Evolutionary conservation across 2,888 invertebrate species (phyloP).

Genomic region (Syritta pipiens): DNA sequence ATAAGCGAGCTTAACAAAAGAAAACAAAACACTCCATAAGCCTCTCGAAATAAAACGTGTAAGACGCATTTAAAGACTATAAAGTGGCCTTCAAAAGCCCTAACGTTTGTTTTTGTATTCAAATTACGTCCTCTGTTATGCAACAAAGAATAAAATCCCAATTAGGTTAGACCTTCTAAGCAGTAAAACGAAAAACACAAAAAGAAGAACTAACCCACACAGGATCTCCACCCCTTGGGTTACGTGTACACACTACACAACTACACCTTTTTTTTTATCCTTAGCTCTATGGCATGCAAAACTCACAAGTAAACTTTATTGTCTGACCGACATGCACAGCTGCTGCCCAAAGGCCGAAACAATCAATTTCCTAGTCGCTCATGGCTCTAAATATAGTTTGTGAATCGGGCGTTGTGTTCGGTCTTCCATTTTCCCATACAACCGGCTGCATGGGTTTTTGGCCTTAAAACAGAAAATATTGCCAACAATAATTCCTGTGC

Average conservation of each 20-base stretch:
- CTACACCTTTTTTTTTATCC: neutral
- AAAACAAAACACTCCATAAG: too few relatives aligned
- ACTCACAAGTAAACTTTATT: conserved; percentile 20
- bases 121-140: too few relatives aligned
- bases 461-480: conserved; percentile 34
- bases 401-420: conserved; percentile 8
- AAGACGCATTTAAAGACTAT: too few relatives aligned
- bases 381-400: conserved; percentile 14
- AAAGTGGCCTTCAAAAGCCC: too few relatives aligned
- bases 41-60: too few relatives aligned
- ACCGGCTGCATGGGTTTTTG: neutral
- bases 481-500: conserved; percentile 12
- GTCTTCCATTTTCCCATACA: too few relatives aligned
- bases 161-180: neutral
- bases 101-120: too few relatives aligned
- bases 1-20: too few relatives aligned
- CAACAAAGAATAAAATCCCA: neutral
- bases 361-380: conserved; percentile 29
- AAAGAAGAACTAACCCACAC: too few relatives aligned
- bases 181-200: neutral
- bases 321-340: conserved; percentile 28
- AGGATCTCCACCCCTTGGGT: too few relatives aligned
- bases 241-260: neutral
- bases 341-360: conserved; percentile 28
- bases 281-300: neutral